Percentiles rank a stretch among this genome's conserved stretches.
phyloP scores from a whole-genome alignment of 2,888 invertebrate genomes.

The Gnatocerus cornutus region DNA sequence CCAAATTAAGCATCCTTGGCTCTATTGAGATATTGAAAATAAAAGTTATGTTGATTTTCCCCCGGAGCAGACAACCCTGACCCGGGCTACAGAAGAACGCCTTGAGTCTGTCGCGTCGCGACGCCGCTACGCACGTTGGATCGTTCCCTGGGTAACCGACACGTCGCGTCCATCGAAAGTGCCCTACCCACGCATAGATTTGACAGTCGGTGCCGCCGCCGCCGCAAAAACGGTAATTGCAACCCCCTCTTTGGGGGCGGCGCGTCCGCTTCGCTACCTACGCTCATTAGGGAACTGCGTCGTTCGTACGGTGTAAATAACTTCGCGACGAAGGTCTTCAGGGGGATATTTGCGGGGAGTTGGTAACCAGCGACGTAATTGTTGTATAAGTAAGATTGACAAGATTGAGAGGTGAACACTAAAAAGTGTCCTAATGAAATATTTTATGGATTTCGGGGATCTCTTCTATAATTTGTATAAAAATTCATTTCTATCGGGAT shows the following conservation, averaged over 20 bases:
- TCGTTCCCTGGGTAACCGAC: slow-evolving; percentile 50
- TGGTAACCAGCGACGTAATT: neutral
- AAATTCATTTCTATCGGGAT: too few species aligned
- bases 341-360: neutral
- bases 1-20: neutral
- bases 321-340: slow-evolving; percentile 6
- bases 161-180: slow-evolving; percentile 49
- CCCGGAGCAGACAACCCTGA: slow-evolving; percentile 60
- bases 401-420: too few species aligned
- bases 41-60: neutral
- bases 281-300: slow-evolving; percentile 39
- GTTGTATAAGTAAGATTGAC: too few species aligned
- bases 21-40: neutral
- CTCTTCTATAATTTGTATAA: too few species aligned
- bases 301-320: slow-evolving; percentile 22
- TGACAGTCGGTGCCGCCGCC: slow-evolving; percentile 42
- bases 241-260: slow-evolving; percentile 30
- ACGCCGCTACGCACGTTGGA: slow-evolving; percentile 44
- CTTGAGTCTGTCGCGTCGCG: slow-evolving; percentile 54
- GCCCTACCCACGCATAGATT: slow-evolving; percentile 44
- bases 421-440: too few species aligned
- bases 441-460: too few species aligned
- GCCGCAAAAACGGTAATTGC: slow-evolving; percentile 44
- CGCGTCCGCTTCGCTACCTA: slow-evolving; percentile 32
- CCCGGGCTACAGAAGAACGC: slow-evolving; percentile 57